These are phyloP conservation scores for Struthidea cinerea DNA, from an alignment of 2,113 vertebrate species.

Conservation along the genomic window DNA sequence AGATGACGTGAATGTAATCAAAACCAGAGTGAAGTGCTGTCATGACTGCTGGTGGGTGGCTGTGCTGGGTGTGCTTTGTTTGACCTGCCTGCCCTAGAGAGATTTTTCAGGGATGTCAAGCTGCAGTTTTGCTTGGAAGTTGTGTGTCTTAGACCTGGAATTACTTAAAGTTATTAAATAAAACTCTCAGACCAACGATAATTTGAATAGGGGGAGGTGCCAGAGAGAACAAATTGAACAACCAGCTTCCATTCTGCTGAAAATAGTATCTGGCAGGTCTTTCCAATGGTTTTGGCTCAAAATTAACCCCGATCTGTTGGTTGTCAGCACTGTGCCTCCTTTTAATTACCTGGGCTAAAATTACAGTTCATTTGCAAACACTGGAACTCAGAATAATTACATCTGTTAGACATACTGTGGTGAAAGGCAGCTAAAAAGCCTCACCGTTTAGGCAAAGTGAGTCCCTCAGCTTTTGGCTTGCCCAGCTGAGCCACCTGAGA, in stretches of 20 bases:
- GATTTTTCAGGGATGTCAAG: neutral
- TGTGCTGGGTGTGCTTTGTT: neutral
- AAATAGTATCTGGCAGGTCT: constrained; percentile 27
- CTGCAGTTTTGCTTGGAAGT: neutral
- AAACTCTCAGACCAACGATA: neutral
- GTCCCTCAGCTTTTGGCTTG: neutral
- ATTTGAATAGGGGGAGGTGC: constrained; percentile 8
- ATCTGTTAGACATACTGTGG: neutral
- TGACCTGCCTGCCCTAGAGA: neutral
- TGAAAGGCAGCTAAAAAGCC: neutral
- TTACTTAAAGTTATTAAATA: constrained; percentile 9
- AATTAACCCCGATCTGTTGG: neutral
- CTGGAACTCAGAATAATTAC: neutral
- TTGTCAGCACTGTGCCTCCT: constrained; percentile 5
- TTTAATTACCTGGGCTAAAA: constrained; percentile 37
- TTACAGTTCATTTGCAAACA: constrained; percentile 24
- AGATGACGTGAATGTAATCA: neutral
- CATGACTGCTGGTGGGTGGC: neutral
- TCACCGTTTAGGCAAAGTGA: neutral
- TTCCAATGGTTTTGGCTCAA: constrained; percentile 29
- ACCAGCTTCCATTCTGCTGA: constrained; percentile 26
- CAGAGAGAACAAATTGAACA: constrained; percentile 11
- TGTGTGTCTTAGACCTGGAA: neutral
- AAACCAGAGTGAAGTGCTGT: neutral
- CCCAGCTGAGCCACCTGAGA: neutral